Base-by-base conservation (phyloP, 2,797 vertebrate genomes). In the Epinephelus coioides region DNA sequence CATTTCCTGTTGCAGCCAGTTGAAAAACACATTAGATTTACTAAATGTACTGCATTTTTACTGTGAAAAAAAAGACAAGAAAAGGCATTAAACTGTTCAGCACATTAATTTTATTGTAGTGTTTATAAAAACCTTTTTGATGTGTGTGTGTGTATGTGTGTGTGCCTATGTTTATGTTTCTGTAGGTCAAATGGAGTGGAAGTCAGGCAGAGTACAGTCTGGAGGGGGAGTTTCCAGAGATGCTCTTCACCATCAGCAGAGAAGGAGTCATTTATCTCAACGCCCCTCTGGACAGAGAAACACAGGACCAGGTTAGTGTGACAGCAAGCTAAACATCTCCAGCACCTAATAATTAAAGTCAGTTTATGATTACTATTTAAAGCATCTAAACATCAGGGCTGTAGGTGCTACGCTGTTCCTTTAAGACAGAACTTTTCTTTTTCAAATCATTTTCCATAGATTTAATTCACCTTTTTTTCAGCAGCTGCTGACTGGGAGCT, bases 171-270 rank as follows among this genome's bases (percentile, higher is more conserved):
- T 83, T 38, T 84, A 18, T 86, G 82, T 83, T 56, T 78, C 47
- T 81, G 10, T 83, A 97, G 94, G 95, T 96, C 61, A 95, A 92
- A 83, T 97, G 96, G 94, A 96, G 95, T 90, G 95, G 95, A 6
- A 95, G 92, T 55, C 85, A 92, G 40, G 94, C 91, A 4, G 92
- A 86, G 73, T 96, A 95, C 82, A 92, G 86, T 81, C 93, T 97
- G 79, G 94, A 95, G 63, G 95, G 94, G 74, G 96, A 92, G 78
- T 96, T 94, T 84, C 91, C 94, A 88, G 93, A 93, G 78, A 95
- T 95, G 64, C 94, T 95, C 61, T 97, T 95, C 77, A 94, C 83
- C 69, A 82, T 96, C 85, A 95, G 95, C 76, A 83, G 93, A 78
- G 90, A 93, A 40, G 94, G 96, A 80, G 95, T 95, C 34, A 94